Conservation (phyloP, 2,797 vertebrate genomes). For the Thripadectes ignobilis region DNA sequence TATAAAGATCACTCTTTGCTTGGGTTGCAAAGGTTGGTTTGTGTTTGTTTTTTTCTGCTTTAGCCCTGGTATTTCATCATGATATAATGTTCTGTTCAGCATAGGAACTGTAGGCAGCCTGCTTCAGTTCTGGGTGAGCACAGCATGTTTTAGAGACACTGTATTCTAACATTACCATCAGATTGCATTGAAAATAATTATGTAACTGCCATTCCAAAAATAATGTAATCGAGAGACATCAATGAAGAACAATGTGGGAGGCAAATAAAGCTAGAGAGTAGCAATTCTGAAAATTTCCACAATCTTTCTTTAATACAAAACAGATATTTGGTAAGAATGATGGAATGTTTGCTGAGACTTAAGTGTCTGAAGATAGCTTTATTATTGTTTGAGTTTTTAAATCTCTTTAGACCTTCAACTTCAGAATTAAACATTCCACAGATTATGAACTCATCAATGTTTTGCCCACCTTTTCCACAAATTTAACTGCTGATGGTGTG, state of each 20-base stretch:
- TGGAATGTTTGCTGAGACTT: slow-evolving; percentile 25
- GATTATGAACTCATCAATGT: not conserved
- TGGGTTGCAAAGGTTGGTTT: not conserved
- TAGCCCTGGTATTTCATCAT: not conserved
- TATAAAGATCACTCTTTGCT: not conserved
- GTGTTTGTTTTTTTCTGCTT: not conserved
- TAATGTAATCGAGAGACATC: slow-evolving; percentile 46
- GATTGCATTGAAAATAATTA: slow-evolving; percentile 50
- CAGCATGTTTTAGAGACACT: slow-evolving; percentile 8
- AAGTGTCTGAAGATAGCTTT: slow-evolving; percentile 15
- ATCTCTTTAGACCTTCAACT: not conserved
- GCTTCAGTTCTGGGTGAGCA: slow-evolving; percentile 7
- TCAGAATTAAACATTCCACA: not conserved
- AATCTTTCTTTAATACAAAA: slow-evolving; percentile 36
- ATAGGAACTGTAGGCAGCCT: not conserved
- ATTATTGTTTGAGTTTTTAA: not conserved
- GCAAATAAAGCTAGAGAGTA: slow-evolving; percentile 45
- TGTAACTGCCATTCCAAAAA: slow-evolving; percentile 61
- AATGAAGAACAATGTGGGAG: slow-evolving; percentile 47
- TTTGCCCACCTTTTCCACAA: not conserved
- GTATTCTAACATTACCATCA: not conserved
- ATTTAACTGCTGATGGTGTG: not conserved
- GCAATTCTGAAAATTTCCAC: slow-evolving; percentile 60
- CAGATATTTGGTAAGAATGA: slow-evolving; percentile 53
- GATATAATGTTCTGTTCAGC: not conserved